phyloP scores from a whole-genome alignment of 2,113 vertebrate species.

The Ramphastos sulfuratus region DNA sequence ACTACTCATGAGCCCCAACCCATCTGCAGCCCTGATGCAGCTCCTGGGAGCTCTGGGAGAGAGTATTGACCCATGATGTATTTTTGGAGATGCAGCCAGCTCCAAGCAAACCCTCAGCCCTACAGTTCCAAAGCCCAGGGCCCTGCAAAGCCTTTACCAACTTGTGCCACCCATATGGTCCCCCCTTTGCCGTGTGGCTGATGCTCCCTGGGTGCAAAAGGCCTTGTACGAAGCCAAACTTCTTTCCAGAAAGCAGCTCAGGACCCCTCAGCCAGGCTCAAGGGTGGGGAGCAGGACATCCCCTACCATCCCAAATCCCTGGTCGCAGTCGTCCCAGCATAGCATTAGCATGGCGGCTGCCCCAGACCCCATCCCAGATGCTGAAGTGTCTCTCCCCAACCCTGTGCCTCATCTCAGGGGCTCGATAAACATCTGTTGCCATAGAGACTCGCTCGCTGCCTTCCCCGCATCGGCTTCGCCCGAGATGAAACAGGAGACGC shows the following conservation, averaged over 20 bases:
- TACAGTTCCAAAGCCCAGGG: rapidly evolving
- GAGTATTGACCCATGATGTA: rapidly evolving
- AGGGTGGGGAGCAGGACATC: background rate
- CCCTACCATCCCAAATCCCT: rapidly evolving
- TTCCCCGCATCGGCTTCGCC: constrained; percentile 50
- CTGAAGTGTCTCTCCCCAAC: background rate
- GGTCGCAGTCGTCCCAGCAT: rapidly evolving
- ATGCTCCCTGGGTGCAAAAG: background rate
- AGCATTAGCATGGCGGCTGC: background rate
- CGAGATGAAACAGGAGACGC: constrained; percentile 67
- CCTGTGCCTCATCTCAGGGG: constrained; percentile 52
- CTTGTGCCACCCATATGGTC: rapidly evolving
- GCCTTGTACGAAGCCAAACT: rapidly evolving
- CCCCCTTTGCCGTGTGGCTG: rapidly evolving
- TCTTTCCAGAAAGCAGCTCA: background rate
- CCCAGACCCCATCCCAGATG: background rate
- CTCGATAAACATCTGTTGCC: constrained; percentile 72
- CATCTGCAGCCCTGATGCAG: rapidly evolving
- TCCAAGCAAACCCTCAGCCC: background rate
- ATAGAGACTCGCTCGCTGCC: constrained; percentile 63
- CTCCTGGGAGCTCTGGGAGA: background rate
- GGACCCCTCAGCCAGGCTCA: background rate
- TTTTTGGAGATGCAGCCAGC: background rate
- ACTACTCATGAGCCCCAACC: rapidly evolving
- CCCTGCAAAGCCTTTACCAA: rapidly evolving